phyloP scores from a whole-genome alignment of 2,113 vertebrate genomes.

The Thomomys bottae region DNA sequence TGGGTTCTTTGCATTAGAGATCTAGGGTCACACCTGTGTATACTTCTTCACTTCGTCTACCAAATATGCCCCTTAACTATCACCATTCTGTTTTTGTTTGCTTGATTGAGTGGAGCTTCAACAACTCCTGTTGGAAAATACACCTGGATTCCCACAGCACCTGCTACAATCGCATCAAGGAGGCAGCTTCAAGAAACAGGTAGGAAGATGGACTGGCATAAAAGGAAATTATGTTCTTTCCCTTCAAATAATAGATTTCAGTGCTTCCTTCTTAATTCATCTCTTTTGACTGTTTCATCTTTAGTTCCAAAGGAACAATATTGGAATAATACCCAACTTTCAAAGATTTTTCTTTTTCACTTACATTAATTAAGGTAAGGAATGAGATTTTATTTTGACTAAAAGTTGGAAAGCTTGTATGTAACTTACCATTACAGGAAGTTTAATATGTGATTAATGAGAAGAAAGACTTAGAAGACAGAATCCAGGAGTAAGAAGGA shows the following conservation, averaged over 20 bases:
- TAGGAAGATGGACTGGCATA: background rate
- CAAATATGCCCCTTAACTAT: background rate
- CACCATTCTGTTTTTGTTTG: slow-evolving; percentile 17
- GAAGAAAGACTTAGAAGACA: background rate
- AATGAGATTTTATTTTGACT: slow-evolving; percentile 38
- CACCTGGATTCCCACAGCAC: background rate
- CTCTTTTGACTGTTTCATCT: background rate
- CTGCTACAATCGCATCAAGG: background rate
- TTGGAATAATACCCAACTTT: background rate
- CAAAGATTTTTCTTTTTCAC: background rate
- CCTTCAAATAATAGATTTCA: background rate
- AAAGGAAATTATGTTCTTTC: background rate
- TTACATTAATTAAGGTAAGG: too few relatives aligned
- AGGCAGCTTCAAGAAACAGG: background rate
- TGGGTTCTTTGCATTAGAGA: background rate
- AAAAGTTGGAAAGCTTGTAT: slow-evolving; percentile 15
- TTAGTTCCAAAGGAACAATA: background rate
- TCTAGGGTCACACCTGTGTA: background rate
- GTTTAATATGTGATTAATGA: background rate
- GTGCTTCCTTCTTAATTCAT: background rate
- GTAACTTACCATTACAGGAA: background rate
- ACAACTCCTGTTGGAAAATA: background rate
- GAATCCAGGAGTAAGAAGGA: background rate
- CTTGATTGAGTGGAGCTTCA: slow-evolving; percentile 2
- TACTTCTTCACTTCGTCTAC: background rate